Evolutionary conservation across 1,140 invertebrate genomes (phyloP), one percentile per base, ranked within the genome.

Genomic region (Phymastichus coffea): DNA sequence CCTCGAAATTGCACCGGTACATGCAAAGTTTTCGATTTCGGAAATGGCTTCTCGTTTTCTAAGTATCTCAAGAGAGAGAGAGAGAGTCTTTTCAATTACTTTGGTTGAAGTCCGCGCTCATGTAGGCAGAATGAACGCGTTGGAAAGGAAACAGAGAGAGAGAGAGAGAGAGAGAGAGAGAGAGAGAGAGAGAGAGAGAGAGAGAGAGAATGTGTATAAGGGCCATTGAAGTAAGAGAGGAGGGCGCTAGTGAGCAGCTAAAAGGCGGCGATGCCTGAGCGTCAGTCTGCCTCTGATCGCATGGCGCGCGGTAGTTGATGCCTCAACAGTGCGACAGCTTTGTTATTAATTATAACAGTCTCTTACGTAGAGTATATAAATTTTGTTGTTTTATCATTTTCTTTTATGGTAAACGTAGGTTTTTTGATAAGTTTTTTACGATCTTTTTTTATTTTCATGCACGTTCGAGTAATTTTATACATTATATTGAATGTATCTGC

Each of bases 11-110:
- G 52, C 59, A 51, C 9, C 26, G 26, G 14, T 22, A 57, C 60
- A 62, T 57, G 60, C 60, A 57, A 62, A 57, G 40, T 28, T 61
- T 55, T 57, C 60, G 53, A 62, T 62, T 57, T 33, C 47, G 26
- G 52, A 62, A 62, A 57, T 62, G 60, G 53, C 30, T 57, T 44
- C n/a, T n/a, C n/a, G 60, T 46, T 52, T 47, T 52, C 59, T 41
- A 48, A 54, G 43, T 33, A 35, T 26, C 57, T 17, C 17, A n/a
- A 40, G 6, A n/a, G n/a, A n/a, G n/a, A n/a, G n/a, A n/a, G n/a
- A n/a, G n/a, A n/a, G 9, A 53, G 41, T 62, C 47, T 30, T 62
- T 62, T 52, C 60, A 62, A 62, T 62, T 62, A 62, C 60, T 37
- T 52, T 57, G 60, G 52, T 57, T 46, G 60, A 56, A 56, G 17